Evolutionary conservation across 2,797 vertebrate species (phyloP).

Genomic region (Gambelia wislizenii): DNA sequence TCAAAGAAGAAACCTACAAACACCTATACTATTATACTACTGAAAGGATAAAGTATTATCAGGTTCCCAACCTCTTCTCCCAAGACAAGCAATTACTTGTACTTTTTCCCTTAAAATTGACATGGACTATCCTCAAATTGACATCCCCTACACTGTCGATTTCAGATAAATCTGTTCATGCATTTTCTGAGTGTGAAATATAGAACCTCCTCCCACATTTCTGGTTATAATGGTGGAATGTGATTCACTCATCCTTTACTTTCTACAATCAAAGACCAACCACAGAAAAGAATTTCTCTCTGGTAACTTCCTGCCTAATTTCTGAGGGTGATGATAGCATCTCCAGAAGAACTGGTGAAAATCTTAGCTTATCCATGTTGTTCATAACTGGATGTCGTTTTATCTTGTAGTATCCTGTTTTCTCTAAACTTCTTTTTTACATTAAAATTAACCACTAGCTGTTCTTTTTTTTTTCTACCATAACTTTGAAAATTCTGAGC

Average conservation of each 20-base stretch:
- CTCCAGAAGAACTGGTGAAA: not conserved
- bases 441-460: not conserved
- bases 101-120: not conserved
- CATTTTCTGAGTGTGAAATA: not conserved
- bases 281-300: not conserved
- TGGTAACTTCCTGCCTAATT: not conserved
- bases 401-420: not conserved
- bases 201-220: not conserved
- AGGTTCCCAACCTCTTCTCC: not conserved
- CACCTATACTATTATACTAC: too few species aligned
- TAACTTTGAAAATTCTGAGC: not conserved
- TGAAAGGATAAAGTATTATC: too few species aligned
- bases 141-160: not conserved
- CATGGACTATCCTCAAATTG: not conserved
- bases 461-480: not conserved
- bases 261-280: not conserved
- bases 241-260: not conserved
- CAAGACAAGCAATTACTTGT: not conserved
- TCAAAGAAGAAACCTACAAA: too few species aligned
- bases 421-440: not conserved
- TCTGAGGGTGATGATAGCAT: not conserved
- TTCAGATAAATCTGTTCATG: not conserved
- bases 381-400: too few species aligned
- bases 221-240: not conserved
- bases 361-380: too few species aligned